A percentile compares a stretch with the other conserved stretches of the same genome.
Evolutionary conservation across 2,113 vertebrate genomes (phyloP).

Genomic region (Burhinus bistriatus): DNA sequence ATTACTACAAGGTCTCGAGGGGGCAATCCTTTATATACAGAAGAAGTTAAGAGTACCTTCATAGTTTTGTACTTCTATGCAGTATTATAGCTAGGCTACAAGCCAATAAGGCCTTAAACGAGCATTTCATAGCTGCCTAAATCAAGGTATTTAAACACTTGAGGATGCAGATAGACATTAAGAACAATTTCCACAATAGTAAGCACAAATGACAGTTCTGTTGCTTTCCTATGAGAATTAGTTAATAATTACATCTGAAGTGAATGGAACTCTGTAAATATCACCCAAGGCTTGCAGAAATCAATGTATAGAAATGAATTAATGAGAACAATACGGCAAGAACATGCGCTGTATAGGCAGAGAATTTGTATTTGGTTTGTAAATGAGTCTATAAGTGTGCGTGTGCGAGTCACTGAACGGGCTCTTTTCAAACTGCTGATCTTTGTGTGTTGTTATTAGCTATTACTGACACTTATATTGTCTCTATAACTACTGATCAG

Average conservation of each 20-base stretch:
- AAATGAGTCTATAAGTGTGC: not conserved
- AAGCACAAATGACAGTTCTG: accelerated
- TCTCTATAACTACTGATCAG: not conserved
- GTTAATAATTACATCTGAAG: not conserved
- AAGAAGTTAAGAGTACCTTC: not conserved
- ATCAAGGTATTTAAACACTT: not conserved
- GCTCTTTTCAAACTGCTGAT: not conserved
- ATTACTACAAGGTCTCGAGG: not conserved
- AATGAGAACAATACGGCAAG: not conserved
- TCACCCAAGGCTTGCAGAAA: not conserved
- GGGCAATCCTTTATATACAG: not conserved
- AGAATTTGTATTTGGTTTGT: not conserved
- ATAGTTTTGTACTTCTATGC: not conserved
- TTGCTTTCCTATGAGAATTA: not conserved
- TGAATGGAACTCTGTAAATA: not conserved
- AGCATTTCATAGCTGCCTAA: not conserved
- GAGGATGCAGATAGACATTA: not conserved
- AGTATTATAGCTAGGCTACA: not conserved
- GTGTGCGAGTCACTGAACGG: not conserved
- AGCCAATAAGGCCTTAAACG: not conserved
- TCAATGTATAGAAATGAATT: not conserved
- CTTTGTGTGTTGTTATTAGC: not conserved
- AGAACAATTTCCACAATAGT: not conserved
- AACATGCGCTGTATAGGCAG: not conserved
- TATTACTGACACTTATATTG: not conserved